These are phyloP conservation scores for Drosophila eugracilis DNA, from an alignment of 1,140 invertebrate genomes.

Conservation along the genomic window DNA sequence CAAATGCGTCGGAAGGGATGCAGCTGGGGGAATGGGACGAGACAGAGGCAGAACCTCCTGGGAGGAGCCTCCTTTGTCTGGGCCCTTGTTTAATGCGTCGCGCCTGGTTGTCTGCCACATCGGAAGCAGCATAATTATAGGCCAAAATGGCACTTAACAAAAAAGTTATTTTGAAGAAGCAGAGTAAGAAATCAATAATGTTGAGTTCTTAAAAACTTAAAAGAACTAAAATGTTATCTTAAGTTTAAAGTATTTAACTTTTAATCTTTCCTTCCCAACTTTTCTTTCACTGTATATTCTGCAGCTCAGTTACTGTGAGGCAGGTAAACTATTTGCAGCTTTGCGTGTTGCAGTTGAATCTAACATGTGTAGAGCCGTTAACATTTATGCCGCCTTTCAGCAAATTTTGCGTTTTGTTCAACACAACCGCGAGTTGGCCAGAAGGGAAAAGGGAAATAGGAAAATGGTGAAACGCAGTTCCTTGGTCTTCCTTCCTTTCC, in stretches of 20 bases:
- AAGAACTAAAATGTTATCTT: too few species aligned
- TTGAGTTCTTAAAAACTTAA: too few species aligned
- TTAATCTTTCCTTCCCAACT: too few species aligned
- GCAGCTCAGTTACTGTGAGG: conserved; percentile 9
- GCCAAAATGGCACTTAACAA: conserved; percentile 7
- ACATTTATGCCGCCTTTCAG: conserved; percentile 52
- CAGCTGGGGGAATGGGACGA: background rate
- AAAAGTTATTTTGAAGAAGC: conserved; percentile 3
- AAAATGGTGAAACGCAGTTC: conserved; percentile 36
- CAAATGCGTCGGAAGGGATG: conserved; percentile 22
- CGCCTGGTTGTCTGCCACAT: conserved; percentile 54
- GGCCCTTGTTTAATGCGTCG: conserved; percentile 55
- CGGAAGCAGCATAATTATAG: conserved; percentile 68
- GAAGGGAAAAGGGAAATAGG: conserved; percentile 5
- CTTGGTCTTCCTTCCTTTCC: conserved; percentile 19
- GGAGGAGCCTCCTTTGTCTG: conserved; percentile 51
- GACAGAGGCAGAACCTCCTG: conserved; percentile 22
- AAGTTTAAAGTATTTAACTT: too few species aligned
- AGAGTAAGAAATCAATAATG: too few species aligned
- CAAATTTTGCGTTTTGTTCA: conserved; percentile 65
- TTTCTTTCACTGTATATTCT: conserved; percentile 19
- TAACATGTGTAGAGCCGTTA: conserved; percentile 51
- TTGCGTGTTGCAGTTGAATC: conserved; percentile 58
- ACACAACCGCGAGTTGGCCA: conserved; percentile 29
- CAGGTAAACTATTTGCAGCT: conserved; percentile 46